Evolutionary conservation across 2,888 invertebrate genomes (phyloP).

Genomic region (Drosophila putrida): DNA sequence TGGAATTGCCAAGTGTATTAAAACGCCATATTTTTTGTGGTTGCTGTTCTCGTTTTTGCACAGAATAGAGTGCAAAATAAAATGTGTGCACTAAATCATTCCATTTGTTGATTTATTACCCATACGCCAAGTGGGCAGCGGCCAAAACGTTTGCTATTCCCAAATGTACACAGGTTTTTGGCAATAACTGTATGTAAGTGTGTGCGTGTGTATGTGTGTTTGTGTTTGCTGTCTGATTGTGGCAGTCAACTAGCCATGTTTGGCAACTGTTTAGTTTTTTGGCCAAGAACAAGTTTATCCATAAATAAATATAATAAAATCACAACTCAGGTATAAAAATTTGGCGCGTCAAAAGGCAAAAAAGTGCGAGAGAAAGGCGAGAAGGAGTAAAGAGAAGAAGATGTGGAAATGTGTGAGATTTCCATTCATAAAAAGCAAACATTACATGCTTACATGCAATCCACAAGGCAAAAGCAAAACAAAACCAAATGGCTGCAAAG

Average conservation of each 20-base stretch:
- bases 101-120: slow-evolving; percentile 69
- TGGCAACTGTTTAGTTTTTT: slow-evolving; percentile 25
- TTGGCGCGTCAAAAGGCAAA: slow-evolving; percentile 1
- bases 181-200: slow-evolving; percentile 1
- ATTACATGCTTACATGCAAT: slow-evolving; percentile 32
- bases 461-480: slow-evolving; percentile 49
- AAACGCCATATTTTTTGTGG: slow-evolving; percentile 38
- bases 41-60: slow-evolving; percentile 24
- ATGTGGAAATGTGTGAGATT: slow-evolving; percentile 16
- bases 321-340: slow-evolving; percentile 6
- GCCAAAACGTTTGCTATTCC: slow-evolving; percentile 15
- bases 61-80: slow-evolving; percentile 19
- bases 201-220: neutral
- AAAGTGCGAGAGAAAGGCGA: neutral
- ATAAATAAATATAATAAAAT: slow-evolving; percentile 36
- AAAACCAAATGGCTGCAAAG: slow-evolving; percentile 42
- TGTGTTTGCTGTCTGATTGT: neutral
- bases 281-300: slow-evolving; percentile 27
- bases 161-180: slow-evolving; percentile 8
- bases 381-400: neutral
- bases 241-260: slow-evolving; percentile 12
- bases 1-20: slow-evolving; percentile 56
- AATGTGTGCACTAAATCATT: slow-evolving; percentile 63
- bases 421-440: slow-evolving; percentile 70
- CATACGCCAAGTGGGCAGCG: slow-evolving; percentile 44